A percentile compares a stretch with the other conserved stretches of the same genome.
Evolutionary conservation across 2,888 invertebrate genomes (phyloP).

Genomic region (Apamea epomidion): DNA sequence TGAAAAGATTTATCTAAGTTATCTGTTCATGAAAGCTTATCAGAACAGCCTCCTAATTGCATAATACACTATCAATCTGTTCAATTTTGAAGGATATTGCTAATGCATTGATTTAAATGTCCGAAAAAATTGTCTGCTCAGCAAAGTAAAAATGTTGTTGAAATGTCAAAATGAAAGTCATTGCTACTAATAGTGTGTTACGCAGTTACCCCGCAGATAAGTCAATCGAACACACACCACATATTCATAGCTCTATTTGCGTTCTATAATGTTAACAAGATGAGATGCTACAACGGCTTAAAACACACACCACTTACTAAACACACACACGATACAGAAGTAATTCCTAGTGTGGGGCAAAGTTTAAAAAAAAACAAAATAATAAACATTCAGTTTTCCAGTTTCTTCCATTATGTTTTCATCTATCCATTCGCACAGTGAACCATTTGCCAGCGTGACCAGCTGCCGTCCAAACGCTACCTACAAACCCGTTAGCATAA

Average conservation of each 20-base stretch:
- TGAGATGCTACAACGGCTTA: neutral
- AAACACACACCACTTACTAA: neutral
- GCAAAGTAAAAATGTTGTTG: neutral
- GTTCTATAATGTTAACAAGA: neutral
- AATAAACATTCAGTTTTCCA: too few relatives aligned
- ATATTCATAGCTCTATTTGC: neutral
- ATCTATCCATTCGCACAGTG: slow-evolving; percentile 9
- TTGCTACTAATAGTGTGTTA: neutral
- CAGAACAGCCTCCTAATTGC: neutral
- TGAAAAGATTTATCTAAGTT: neutral
- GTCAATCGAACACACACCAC: neutral
- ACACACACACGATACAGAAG: too few relatives aligned
- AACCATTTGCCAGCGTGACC: slow-evolving; percentile 17
- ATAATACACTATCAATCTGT: neutral
- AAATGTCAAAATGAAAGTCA: neutral
- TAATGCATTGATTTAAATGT: neutral
- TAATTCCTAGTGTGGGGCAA: too few relatives aligned
- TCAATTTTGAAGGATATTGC: neutral
- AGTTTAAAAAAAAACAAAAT: too few relatives aligned
- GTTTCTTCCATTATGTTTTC: neutral
- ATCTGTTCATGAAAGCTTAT: neutral
- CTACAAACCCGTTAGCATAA: slow-evolving; percentile 54
- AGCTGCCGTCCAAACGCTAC: slow-evolving; percentile 13
- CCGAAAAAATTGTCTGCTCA: neutral
- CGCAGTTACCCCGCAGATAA: too few relatives aligned